phyloP scores from a whole-genome alignment of 2,113 vertebrate genomes.

The Azemiops feae region DNA sequence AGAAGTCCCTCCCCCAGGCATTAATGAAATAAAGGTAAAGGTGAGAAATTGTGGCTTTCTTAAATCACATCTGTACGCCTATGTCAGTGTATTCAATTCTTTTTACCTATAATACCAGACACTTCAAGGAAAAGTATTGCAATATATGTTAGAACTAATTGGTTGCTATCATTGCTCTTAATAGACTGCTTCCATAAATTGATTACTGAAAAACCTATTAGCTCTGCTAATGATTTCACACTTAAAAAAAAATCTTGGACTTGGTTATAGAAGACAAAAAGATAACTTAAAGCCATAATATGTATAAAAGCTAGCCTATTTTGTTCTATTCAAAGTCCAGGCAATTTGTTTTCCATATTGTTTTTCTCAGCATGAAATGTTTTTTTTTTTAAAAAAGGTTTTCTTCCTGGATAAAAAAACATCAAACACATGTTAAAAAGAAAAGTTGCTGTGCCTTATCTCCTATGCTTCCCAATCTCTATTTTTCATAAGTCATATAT shows the following conservation, averaged over 20 bases:
- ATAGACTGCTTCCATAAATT: neutral
- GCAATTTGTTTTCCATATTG: conserved; percentile 10
- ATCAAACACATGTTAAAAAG: conserved; percentile 20
- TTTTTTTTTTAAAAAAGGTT: conserved; percentile 28
- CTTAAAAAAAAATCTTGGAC: neutral
- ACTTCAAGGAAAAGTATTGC: neutral
- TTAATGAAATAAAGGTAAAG: neutral
- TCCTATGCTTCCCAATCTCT: conserved; percentile 29
- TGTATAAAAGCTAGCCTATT: neutral
- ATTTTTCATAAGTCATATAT: conserved; percentile 29
- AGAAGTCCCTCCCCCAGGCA: neutral
- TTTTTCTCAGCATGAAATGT: conserved; percentile 10
- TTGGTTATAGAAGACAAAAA: neutral
- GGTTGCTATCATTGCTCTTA: neutral
- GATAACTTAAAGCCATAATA: neutral
- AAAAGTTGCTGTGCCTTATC: conserved; percentile 18
- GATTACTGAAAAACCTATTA: neutral
- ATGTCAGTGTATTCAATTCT: neutral
- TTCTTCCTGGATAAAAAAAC: conserved; percentile 19
- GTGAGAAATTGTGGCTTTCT: neutral
- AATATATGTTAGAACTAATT: neutral
- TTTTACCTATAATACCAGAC: neutral
- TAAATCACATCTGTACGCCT: neutral
- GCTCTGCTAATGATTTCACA: neutral
- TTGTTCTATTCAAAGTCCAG: neutral